A percentile compares a stretch with the other conserved stretches of the same genome.
Evolutionary conservation across 2,113 vertebrate species (phyloP).

Genomic region (Sylvia atricapilla): DNA sequence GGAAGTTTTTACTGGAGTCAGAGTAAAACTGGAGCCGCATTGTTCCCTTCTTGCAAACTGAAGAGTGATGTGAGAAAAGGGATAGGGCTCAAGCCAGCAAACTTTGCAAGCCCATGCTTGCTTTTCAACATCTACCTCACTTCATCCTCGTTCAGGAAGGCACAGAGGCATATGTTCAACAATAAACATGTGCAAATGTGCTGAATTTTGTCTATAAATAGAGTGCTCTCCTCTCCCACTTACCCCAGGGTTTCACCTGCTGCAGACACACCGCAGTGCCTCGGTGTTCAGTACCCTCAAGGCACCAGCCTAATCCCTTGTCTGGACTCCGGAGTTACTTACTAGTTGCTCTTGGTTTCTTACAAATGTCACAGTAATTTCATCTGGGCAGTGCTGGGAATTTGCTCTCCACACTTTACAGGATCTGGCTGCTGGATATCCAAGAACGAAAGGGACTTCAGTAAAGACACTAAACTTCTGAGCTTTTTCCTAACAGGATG

Average conservation of each 20-base stretch:
- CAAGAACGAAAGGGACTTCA: background rate
- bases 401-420: constrained; percentile 16
- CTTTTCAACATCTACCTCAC: constrained; percentile 6
- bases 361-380: background rate
- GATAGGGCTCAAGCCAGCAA: constrained; percentile 3
- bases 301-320: constrained; percentile 17
- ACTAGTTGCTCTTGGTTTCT: constrained; percentile 13
- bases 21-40: background rate
- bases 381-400: background rate
- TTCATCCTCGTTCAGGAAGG: constrained; percentile 6
- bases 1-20: background rate
- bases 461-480: background rate
- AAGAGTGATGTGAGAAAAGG: background rate
- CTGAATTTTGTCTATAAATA: constrained; percentile 43
- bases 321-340: background rate
- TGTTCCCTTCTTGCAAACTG: background rate
- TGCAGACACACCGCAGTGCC: background rate
- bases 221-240: constrained; percentile 27
- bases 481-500: constrained; percentile 36
- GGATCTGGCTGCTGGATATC: constrained; percentile 26
- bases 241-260: background rate
- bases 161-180: constrained; percentile 18
- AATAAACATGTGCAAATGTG: constrained; percentile 25
- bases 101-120: constrained; percentile 16
- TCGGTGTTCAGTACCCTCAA: background rate